Percentiles rank a stretch among this genome's conserved stretches.
Conservation (phyloP, 2,113 vertebrate species). For the Grammomys dolichurus region DNA sequence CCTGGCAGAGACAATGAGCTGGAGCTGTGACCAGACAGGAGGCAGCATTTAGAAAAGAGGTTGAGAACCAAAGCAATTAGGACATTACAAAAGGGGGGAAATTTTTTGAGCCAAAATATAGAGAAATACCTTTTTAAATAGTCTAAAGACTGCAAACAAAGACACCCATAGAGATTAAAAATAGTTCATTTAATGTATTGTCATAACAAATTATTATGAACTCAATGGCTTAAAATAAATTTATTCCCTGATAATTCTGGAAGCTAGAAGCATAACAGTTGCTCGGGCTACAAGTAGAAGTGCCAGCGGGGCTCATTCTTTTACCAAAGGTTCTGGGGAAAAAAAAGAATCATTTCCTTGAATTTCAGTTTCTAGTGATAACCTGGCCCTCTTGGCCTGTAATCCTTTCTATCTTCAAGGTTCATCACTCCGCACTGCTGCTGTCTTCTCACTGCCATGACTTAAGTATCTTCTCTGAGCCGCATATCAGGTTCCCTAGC, state of each 20-base stretch:
- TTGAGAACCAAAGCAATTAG: neutral
- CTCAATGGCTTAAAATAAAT: neutral
- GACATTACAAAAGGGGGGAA: neutral
- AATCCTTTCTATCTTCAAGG: neutral
- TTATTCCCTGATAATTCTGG: neutral
- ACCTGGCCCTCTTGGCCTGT: neutral
- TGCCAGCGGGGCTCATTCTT: neutral
- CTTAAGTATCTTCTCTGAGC: neutral
- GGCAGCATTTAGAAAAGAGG: neutral
- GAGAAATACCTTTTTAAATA: neutral
- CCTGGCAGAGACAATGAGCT: neutral
- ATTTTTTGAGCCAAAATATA: neutral
- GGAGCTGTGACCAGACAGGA: neutral
- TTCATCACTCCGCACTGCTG: neutral
- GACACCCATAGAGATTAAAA: conserved; percentile 30
- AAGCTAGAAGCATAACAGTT: neutral
- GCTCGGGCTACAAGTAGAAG: neutral
- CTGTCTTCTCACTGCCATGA: neutral
- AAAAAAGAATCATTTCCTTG: neutral
- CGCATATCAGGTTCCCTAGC: neutral
- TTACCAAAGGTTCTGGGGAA: neutral
- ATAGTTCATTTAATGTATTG: neutral
- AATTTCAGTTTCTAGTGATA: neutral
- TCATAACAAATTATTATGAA: neutral
- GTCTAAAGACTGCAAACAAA: conserved; percentile 19